Base-by-base conservation (phyloP, 1,140 invertebrate genomes). In the Pentalonia nigronervosa region DNA sequence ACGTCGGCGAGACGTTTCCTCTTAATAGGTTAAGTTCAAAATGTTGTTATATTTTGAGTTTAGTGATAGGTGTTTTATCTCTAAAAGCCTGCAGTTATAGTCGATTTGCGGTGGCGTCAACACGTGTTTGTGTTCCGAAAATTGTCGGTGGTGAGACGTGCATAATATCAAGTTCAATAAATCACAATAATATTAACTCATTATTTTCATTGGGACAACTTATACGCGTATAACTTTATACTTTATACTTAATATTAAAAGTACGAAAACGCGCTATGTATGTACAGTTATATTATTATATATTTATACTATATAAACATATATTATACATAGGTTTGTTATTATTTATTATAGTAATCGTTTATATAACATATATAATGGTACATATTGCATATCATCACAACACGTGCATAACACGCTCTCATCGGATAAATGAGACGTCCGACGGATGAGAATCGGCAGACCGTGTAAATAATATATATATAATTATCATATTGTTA, bases 301-400 rank as follows among this genome's bases (percentile, higher is more conserved):
- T 30, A 67, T 11, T 7, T 20, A 11, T 11, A 67, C 60, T 30
- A 30, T 67, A 2, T 30, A 67, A 11, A 67, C 6, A 67, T 67
- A 67, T 76, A 34, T 76, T n/a, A n/a, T 76, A n/a, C 1, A 76
- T n/a, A 0, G 60, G 30, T 76, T 7, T 76, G 60, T 76, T 76
- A 76, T 76, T 76, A 76, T 76, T 76, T 76, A 76, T n/a, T n/a
- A 76, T 76, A 14, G n/a, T n/a, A 76, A 76, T 76, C 60, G 60
- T 76, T n/a, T 76, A 76, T 76, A 76, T 53, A 53, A 4, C 17
- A 76, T 2, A 76, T 76, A n/a, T n/a, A 67, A 0, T 30, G 60
- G n/a, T 4, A 76, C 14, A 14, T 20, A 76, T 76, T n/a, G n/a
- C 14, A 76, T 76, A 76, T 76, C 60, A 76, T 30, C n/a, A 7